Percentiles rank a stretch among this genome's conserved stretches.
These are phyloP conservation scores for Decapterus maruadsi DNA, from an alignment of 2,797 vertebrate species.

Conservation along the genomic window DNA sequence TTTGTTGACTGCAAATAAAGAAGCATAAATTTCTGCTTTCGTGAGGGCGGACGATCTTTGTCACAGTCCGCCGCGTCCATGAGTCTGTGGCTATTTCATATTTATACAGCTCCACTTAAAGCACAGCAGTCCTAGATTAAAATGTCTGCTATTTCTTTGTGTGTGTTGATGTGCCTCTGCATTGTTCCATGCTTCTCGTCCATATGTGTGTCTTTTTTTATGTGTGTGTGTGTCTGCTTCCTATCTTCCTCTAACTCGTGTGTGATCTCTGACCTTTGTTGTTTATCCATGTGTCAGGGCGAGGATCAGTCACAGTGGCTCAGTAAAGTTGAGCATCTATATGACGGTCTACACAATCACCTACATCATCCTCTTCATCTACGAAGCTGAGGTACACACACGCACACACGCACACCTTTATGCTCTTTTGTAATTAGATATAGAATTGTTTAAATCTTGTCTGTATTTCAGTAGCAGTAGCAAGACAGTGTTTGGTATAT, in stretches of 20 bases:
- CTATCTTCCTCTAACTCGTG: conserved; percentile 28
- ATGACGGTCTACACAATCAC: conserved; percentile 95
- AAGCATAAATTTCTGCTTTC: conserved; percentile 46
- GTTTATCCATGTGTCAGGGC: conserved; percentile 82
- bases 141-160: conserved; percentile 24
- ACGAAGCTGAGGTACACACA: conserved; percentile 91
- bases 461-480: neutral
- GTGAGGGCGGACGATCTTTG: conserved; percentile 14
- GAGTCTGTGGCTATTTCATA: conserved; percentile 34
- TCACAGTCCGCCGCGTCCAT: conserved; percentile 19
- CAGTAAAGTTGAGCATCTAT: conserved; percentile 92
- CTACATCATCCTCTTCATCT: conserved; percentile 93
- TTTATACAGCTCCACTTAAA: conserved; percentile 20
- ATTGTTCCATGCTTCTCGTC: conserved; percentile 6
- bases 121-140: conserved; percentile 30
- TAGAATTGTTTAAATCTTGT: too few relatives aligned
- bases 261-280: conserved; percentile 49
- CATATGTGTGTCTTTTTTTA: conserved; percentile 3
- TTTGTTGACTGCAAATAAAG: conserved; percentile 43
- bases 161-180: conserved; percentile 9
- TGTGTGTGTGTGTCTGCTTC: conserved; percentile 14
- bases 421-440: too few relatives aligned
- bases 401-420: neutral
- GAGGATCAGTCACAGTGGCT: conserved; percentile 93
- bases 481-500: neutral